Percentiles rank a stretch among this genome's conserved stretches.
Conservation (phyloP, 1,140 invertebrate genomes). For the Listronotus bonariensis region DNA sequence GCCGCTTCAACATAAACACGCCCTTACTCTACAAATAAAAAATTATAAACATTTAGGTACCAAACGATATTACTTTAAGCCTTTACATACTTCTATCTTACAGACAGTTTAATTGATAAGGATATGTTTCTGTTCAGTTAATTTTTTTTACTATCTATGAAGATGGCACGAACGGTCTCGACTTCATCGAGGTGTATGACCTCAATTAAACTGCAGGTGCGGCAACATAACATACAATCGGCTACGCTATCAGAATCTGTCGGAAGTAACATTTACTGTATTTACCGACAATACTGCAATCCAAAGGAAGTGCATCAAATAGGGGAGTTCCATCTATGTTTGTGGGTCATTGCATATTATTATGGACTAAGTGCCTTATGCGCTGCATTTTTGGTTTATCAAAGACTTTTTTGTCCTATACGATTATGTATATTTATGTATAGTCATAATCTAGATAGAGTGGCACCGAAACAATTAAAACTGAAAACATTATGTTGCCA, state of each 20-base stretch:
- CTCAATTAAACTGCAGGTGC: slow-evolving; percentile 14
- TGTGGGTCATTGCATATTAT: not conserved
- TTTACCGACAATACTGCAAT: slow-evolving; percentile 6
- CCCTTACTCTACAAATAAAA: too few species aligned
- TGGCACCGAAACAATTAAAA: too few species aligned
- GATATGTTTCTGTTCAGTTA: not conserved
- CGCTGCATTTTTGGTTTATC: not conserved
- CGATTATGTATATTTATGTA: too few species aligned
- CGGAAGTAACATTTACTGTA: slow-evolving; percentile 27
- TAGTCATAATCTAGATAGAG: too few species aligned
- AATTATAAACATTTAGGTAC: too few species aligned
- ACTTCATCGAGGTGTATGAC: slow-evolving; percentile 5
- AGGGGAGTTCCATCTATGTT: slow-evolving; percentile 16
- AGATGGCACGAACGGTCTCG: slow-evolving; percentile 4
- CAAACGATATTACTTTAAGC: too few species aligned
- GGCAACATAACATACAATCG: slow-evolving; percentile 8
- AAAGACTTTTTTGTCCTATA: too few species aligned
- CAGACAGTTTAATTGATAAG: not conserved
- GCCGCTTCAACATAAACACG: too few species aligned
- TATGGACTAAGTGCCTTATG: not conserved
- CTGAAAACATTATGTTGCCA: too few species aligned
- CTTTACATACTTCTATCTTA: not conserved
- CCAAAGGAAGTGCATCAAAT: slow-evolving; percentile 24
- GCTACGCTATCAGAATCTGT: slow-evolving; percentile 9
- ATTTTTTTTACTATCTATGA: not conserved